These are phyloP conservation scores for Semnornis frantzii DNA, from an alignment of 2,113 vertebrate genomes.

Conservation along the genomic window DNA sequence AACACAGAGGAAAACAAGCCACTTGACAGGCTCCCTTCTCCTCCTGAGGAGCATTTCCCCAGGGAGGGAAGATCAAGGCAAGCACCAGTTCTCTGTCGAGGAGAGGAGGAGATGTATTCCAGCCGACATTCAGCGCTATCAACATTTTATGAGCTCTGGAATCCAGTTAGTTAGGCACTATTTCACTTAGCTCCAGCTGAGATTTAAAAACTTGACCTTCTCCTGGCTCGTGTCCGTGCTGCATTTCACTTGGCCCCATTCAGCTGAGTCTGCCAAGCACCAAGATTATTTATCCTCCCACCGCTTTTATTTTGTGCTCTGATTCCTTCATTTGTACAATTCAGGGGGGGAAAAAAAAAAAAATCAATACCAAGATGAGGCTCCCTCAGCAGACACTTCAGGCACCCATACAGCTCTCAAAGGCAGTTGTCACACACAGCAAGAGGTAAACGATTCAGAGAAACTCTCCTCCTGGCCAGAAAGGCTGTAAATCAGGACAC, in stretches of 20 bases:
- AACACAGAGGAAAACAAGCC: conserved; percentile 41
- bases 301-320: neutral
- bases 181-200: conserved; percentile 62
- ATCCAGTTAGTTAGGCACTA: conserved; percentile 58
- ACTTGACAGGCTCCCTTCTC: conserved; percentile 30
- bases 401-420: neutral
- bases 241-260: neutral
- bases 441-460: rapidly evolving
- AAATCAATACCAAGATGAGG: neutral
- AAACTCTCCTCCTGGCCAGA: neutral
- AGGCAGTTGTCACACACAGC: neutral
- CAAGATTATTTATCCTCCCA: neutral
- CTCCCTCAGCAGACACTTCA: neutral
- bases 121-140: conserved; percentile 11
- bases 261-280: neutral
- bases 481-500: neutral
- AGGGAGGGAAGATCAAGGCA: conserved; percentile 22
- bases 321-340: neutral
- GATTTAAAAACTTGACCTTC: conserved; percentile 72
- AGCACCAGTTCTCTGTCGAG: neutral
- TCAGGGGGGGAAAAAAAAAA: neutral
- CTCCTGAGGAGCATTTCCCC: neutral
- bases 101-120: conserved; percentile 35
- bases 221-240: rapidly evolving
- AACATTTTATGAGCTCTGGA: conserved; percentile 64